Conservation (phyloP, 2,113 vertebrate species). For the Podarcis raffonei region DNA sequence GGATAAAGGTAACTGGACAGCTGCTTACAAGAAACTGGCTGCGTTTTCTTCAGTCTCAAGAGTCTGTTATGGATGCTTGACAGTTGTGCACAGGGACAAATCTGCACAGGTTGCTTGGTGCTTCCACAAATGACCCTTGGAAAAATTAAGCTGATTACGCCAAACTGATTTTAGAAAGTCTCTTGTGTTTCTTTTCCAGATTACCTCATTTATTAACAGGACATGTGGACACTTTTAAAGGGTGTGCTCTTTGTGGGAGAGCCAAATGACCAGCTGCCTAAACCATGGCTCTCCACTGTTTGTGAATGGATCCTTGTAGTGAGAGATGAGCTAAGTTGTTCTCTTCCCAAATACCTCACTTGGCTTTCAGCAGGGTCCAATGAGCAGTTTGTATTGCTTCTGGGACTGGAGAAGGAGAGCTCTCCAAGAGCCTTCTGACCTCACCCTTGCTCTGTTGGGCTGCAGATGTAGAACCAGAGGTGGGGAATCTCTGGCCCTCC, state of each 20-base stretch:
- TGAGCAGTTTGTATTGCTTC: neutral
- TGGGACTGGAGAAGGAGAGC: neutral
- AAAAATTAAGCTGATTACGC: neutral
- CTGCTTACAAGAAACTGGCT: neutral
- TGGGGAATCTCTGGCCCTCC: neutral
- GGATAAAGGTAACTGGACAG: neutral
- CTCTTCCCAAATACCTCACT: neutral
- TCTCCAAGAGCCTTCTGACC: neutral
- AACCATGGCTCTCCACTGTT: neutral
- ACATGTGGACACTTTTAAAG: neutral
- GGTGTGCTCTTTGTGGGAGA: rapidly evolving
- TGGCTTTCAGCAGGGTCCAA: neutral
- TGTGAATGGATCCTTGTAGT: neutral
- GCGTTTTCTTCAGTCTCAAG: neutral
- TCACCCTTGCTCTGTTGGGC: neutral
- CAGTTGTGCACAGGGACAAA: neutral
- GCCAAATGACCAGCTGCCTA: rapidly evolving
- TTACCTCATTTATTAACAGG: neutral
- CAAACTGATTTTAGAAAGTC: neutral
- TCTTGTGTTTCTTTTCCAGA: neutral
- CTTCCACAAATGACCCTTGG: neutral
- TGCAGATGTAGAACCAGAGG: neutral
- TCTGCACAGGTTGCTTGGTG: neutral
- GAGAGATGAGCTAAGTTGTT: neutral
- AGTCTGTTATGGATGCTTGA: neutral